Base-by-base conservation (phyloP, 2,113 vertebrate genomes). In the Callospermophilus lateralis region DNA sequence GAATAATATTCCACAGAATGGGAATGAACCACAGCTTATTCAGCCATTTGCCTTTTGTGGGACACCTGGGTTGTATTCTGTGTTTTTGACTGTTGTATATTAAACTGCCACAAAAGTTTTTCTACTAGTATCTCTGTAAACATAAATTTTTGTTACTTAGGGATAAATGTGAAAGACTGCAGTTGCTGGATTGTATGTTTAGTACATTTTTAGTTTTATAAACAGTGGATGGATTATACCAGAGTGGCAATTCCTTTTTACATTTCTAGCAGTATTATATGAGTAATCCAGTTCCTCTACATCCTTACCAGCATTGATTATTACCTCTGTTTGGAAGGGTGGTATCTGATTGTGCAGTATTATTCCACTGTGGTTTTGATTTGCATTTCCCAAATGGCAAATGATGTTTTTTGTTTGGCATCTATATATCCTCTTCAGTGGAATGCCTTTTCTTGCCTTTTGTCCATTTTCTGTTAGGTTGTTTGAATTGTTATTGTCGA, bases 71-170 rank as follows among this genome's bases (percentile, higher is more conserved):
- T 78, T 91, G 10, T 78, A 67, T 84, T 39, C 6, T 79, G 1
- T 53, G 74, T 97, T 83, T 87, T 55, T 55, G 30, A 53, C n/a
- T 87, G 0, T 80, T 83, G 34, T 7, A 72, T 51, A n/a, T 91
- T 67, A 77, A 94, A 10, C 4, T 65, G 10, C 45, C n/a, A 32
- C 19, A 48, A 61, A 92, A 22, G 42, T 51, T 65, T 88, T 45
- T 83, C 37, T 84, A 19, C 32, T 55, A 48, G 42, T 84, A 72
- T 51, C 68, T 93, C 45, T 8, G 37, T 86, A 79, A 95, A 83
- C n/a, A 67, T 85, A 65, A 45, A 48, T 70, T 92, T 94, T 94
- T 30, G 48, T 94, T 94, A 61, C 53, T 88, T 30, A 89, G 76
- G 39, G 42, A 63, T 94, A 68, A 68, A 63, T 87, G 67, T 65